Evolutionary conservation across 2,113 vertebrate genomes (phyloP).

Genomic region (Melospiza melodia): DNA sequence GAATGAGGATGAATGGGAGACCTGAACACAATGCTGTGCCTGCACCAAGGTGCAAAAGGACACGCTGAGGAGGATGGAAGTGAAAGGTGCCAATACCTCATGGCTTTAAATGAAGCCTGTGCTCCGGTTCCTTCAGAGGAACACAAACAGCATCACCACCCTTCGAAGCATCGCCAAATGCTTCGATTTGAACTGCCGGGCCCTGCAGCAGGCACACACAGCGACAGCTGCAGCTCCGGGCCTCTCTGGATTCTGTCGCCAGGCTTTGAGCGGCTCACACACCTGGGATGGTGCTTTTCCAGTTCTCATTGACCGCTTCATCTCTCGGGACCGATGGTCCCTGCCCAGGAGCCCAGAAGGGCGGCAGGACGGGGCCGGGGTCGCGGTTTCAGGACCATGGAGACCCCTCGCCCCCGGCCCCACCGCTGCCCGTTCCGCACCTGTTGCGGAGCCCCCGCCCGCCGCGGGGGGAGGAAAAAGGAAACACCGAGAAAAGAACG

Average conservation of each 20-base stretch:
- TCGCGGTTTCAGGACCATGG: slow-evolving; percentile 7
- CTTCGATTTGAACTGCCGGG: rapidly evolving
- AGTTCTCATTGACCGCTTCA: rapidly evolving
- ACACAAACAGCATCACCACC: background rate
- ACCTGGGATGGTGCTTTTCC: background rate
- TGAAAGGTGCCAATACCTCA: background rate
- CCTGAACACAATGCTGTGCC: background rate
- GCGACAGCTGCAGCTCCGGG: background rate
- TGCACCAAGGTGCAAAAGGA: background rate
- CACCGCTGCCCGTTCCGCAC: background rate
- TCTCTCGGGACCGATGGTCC: background rate
- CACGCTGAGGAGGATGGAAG: background rate
- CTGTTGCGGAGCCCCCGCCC: background rate
- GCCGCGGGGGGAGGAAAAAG: background rate
- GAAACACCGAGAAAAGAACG: background rate
- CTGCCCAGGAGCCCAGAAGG: rapidly evolving
- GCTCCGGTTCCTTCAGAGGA: background rate
- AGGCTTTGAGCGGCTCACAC: rapidly evolving
- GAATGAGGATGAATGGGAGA: background rate
- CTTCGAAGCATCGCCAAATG: background rate
- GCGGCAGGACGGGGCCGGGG: background rate
- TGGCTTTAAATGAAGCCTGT: background rate
- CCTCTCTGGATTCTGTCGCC: background rate
- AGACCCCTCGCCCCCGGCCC: background rate
- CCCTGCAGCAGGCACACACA: background rate